phyloP scores from a whole-genome alignment of 92 coral and sea anemone genomes.

The Epizoanthus stellaris region DNA sequence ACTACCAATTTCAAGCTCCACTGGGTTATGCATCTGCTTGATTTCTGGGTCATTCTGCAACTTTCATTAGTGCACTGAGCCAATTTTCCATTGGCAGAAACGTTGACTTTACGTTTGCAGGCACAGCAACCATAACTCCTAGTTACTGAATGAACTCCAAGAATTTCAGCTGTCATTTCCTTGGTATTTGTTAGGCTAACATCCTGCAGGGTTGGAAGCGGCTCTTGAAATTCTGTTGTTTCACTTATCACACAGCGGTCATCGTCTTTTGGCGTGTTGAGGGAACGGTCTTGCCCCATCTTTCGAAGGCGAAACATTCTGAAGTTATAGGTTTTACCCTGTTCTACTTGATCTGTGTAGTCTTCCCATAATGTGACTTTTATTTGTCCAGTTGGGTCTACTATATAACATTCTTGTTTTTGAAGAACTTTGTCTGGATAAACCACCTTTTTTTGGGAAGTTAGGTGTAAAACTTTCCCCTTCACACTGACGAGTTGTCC shows the following conservation, averaged over 20 bases:
- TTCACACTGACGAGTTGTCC: conserved; percentile 26
- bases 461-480: conserved; percentile 8
- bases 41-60: too few relatives aligned
- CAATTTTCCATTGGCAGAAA: conserved; percentile 13
- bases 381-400: conserved; percentile 18
- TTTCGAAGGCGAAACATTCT: conserved; percentile 2
- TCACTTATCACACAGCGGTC: background rate
- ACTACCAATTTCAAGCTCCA: conserved; percentile 13
- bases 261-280: too few relatives aligned
- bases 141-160: conserved; percentile 22
- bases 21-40: conserved; percentile 1
- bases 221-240: conserved; percentile 13
- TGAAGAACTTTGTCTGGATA: too few relatives aligned
- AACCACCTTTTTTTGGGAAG: conserved; percentile 11
- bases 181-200: conserved; percentile 7
- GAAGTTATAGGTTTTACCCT: background rate
- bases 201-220: conserved; percentile 12
- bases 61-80: background rate
- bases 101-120: conserved; percentile 16
- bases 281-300: conserved; percentile 14
- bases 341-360: conserved; percentile 4
- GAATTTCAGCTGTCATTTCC: conserved; percentile 9
- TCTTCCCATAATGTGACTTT: background rate
- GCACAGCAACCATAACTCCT: conserved; percentile 19
- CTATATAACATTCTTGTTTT: background rate